Conservation (phyloP, 2,888 invertebrate genomes). For the Hemistola chrysoprasaria region DNA sequence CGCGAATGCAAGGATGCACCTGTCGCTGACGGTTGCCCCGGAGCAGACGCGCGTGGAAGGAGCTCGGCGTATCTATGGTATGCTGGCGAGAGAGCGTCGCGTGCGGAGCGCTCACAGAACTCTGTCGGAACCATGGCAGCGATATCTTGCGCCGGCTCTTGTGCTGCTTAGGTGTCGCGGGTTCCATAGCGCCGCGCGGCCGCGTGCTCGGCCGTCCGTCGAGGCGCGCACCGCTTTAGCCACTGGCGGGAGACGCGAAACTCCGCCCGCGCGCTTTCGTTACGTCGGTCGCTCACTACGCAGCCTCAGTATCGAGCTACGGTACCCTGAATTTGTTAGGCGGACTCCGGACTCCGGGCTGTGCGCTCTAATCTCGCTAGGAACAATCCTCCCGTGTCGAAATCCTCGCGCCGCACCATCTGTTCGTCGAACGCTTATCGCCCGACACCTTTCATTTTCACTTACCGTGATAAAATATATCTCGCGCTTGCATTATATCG, state of each 20-base stretch:
- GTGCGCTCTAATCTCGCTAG: conserved; percentile 61
- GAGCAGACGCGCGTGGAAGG: conserved; percentile 89
- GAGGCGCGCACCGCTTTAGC: conserved; percentile 57
- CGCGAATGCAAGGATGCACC: conserved; percentile 48
- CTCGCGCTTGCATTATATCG: no score
- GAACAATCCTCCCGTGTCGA: conserved; percentile 8
- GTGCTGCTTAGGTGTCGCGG: conserved; percentile 73
- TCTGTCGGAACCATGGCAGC: conserved; percentile 94
- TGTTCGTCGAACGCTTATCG: neutral
- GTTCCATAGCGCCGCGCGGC: conserved; percentile 55
- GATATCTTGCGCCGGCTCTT: conserved; percentile 93
- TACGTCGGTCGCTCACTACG: conserved; percentile 63
- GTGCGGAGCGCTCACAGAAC: conserved; percentile 88
- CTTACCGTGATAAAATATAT: no score
- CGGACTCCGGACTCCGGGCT: conserved; percentile 50
- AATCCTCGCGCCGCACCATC: neutral
- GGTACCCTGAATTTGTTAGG: conserved; percentile 61
- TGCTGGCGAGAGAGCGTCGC: conserved; percentile 91
- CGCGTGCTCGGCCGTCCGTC: conserved; percentile 57
- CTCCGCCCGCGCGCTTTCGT: conserved; percentile 41
- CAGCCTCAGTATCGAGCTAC: conserved; percentile 80
- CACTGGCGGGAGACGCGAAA: conserved; percentile 48
- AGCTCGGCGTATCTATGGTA: conserved; percentile 94
- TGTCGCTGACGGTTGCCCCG: conserved; percentile 84
- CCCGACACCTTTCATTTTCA: no score